Conservation (phyloP, 2,113 vertebrate species). For the Origma solitaria region DNA sequence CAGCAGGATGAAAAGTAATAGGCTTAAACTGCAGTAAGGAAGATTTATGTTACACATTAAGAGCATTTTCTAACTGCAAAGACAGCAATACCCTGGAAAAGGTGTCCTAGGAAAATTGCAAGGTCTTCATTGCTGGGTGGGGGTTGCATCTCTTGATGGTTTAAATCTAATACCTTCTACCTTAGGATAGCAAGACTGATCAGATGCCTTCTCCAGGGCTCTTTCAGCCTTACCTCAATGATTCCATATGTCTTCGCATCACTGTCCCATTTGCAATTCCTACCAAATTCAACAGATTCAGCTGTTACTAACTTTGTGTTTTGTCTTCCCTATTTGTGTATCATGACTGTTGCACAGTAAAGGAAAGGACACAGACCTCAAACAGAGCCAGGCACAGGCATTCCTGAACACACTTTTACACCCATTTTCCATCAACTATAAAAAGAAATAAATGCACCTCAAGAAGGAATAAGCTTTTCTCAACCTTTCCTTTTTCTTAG, state of each 20-base stretch:
- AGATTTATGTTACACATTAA: constrained; percentile 20
- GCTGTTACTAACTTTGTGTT: neutral
- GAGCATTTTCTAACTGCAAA: constrained; percentile 22
- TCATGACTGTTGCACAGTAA: neutral
- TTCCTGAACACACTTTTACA: neutral
- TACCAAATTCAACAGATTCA: neutral
- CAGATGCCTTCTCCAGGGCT: neutral
- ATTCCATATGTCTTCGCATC: neutral
- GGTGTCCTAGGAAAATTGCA: neutral
- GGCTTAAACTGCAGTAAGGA: constrained; percentile 1
- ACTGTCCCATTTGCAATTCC: neutral
- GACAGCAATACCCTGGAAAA: neutral
- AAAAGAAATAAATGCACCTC: neutral
- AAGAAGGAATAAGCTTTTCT: neutral
- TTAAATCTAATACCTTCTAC: neutral
- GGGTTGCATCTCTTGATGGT: neutral
- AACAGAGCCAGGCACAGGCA: neutral
- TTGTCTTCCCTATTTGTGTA: neutral
- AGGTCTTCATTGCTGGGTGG: neutral
- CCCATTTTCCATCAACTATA: neutral
- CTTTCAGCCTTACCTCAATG: neutral
- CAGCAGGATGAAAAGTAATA: constrained; percentile 24
- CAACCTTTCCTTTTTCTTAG: neutral
- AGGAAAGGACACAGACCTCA: neutral
- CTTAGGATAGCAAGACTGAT: neutral